Base-by-base conservation (phyloP, 2,888 invertebrate genomes). In the Melikaiella ostensackeni region DNA sequence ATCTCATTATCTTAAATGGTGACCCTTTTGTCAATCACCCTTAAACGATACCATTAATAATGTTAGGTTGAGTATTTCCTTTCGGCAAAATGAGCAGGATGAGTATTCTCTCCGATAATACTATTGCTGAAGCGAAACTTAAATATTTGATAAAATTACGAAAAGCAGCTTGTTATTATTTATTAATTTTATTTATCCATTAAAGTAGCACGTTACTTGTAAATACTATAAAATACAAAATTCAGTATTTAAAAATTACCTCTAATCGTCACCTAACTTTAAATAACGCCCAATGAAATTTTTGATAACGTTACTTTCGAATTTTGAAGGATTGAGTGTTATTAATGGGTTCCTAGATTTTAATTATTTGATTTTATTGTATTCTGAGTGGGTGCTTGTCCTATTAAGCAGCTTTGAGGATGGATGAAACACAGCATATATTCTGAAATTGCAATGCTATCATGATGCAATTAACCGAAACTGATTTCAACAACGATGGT, bases 391-490 rank as follows among this genome's bases (percentile, higher is more conserved):
- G 19, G 6, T 27, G 30, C 19, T 61, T 61, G 8, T 30, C 30
- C 3, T 61, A 61, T 61, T 33, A 61, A 61, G 30, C 61, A 61
- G 61, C 61, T 61, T 61, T 33, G 61, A 33, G 30, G 30, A 16
- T 30, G 16, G 30, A 61, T 7, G 30, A 19, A 30, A 27, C 19
- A 19, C 16, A 30, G 7, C 7, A 13, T 27, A 30, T 30, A 30
- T 30, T 30, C 30, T 27, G 61, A 2, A 61, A 61, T 19, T 61
- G 30, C 61, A 61, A 16, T 30, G 61, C 61, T 19, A 33, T 61
- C 30, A 61, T 2, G 61, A 61, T 61, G 61, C 61, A 61, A 61
- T 61, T 61, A 33, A 61, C 30, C 19, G 30, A 61, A 27, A 61
- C 19, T 30, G 30, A 33, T 61, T 19, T 33, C 30, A 19, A 61